phyloP scores from a whole-genome alignment of 2,113 vertebrate genomes.

The Podocnemis expansa region DNA sequence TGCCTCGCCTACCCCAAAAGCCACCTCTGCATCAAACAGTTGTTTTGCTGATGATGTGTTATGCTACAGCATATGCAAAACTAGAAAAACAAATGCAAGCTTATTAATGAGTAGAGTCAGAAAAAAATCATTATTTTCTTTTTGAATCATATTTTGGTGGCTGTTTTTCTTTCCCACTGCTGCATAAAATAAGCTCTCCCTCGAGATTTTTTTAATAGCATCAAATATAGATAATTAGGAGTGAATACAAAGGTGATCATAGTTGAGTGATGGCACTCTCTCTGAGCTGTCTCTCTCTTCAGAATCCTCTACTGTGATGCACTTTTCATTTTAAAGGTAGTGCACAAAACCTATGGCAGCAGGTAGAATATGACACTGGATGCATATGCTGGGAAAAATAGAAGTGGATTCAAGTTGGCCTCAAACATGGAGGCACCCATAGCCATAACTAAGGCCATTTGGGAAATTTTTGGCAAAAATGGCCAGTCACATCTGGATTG shows the following conservation, averaged over 20 bases:
- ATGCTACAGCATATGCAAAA: neutral
- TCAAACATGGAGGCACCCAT: neutral
- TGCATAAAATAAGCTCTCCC: neutral
- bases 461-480: neutral
- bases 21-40: neutral
- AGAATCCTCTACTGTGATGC: neutral
- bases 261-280: neutral
- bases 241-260: neutral
- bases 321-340: too few species aligned
- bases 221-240: neutral
- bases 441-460: neutral
- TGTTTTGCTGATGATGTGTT: neutral
- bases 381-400: neutral
- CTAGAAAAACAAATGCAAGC: neutral
- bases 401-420: neutral
- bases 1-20: too few species aligned
- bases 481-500: rapidly evolving
- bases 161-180: neutral
- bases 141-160: neutral
- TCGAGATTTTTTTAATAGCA: neutral
- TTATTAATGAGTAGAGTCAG: neutral
- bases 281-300: neutral
- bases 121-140: neutral
- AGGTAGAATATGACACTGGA: too few species aligned
- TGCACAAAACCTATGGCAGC: neutral